These are phyloP conservation scores for Operophtera brumata DNA, from an alignment of 2,888 invertebrate species.

Conservation along the genomic window DNA sequence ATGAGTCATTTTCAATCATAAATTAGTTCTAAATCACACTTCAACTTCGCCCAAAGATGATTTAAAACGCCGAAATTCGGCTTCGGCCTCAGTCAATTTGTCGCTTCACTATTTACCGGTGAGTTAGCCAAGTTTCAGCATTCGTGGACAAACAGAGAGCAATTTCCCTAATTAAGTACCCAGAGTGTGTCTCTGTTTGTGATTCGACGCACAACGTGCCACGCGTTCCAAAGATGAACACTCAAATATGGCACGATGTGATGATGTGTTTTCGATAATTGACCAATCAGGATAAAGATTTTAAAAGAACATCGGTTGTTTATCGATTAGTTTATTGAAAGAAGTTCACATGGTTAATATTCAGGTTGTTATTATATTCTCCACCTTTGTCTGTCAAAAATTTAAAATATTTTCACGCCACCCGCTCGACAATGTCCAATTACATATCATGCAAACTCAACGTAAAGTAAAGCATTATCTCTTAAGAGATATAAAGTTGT, in stretches of 20 bases:
- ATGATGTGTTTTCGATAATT: slow-evolving; percentile 15
- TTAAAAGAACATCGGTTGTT: not conserved
- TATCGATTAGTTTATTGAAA: slow-evolving; percentile 4
- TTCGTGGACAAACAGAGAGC: slow-evolving; percentile 59
- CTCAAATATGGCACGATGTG: slow-evolving; percentile 14
- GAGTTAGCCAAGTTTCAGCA: slow-evolving; percentile 59
- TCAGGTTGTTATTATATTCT: no score
- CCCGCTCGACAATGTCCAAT: no score
- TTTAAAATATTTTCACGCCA: no score
- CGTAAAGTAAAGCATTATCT: no score
- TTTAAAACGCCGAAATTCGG: not conserved
- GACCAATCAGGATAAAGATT: slow-evolving; percentile 11
- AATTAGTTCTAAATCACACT: no score
- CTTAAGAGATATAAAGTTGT: no score
- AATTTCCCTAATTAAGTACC: slow-evolving; percentile 73
- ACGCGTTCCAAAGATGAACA: slow-evolving; percentile 21
- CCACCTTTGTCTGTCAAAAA: no score
- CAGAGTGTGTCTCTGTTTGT: slow-evolving; percentile 55
- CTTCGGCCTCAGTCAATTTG: not conserved
- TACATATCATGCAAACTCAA: no score
- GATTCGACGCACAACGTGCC: slow-evolving; percentile 41
- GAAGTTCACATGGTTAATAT: not conserved
- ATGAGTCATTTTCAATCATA: no score
- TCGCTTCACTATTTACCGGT: slow-evolving; percentile 28
- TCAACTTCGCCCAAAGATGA: no score